phyloP scores from a whole-genome alignment of 2,888 invertebrate species.

The Magallana nippona region DNA sequence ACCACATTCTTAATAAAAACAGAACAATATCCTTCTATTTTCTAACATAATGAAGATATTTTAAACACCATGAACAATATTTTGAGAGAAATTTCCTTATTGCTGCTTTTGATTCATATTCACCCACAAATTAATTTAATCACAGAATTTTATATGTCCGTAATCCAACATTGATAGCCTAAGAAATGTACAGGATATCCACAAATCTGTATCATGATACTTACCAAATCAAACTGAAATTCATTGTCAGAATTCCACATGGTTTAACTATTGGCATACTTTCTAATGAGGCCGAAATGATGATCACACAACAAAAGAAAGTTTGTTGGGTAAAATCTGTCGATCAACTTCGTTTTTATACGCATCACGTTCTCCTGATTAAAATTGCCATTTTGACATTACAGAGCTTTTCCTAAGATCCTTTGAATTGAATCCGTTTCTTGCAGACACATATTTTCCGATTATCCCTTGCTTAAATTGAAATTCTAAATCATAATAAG shows the following conservation, averaged over 20 bases:
- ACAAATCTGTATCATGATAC: not conserved
- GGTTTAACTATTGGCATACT: conserved; percentile 19
- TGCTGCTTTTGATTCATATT: no score
- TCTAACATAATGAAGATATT: no score
- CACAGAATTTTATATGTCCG: no score
- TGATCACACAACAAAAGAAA: not conserved
- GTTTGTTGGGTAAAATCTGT: not conserved
- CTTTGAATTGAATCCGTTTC: not conserved
- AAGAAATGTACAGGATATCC: no score
- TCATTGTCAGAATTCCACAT: conserved; percentile 47
- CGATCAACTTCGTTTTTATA: not conserved
- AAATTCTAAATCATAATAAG: conserved; percentile 18
- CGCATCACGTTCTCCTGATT: not conserved
- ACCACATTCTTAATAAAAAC: no score
- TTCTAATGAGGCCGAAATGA: not conserved
- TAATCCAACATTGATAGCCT: no score
- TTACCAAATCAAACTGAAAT: conserved; percentile 50
- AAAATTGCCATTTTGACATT: conserved; percentile 11
- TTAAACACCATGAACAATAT: no score
- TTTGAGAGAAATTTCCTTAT: no score
- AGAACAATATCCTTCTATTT: no score
- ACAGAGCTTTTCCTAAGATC: conserved; percentile 23
- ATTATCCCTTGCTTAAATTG: conserved; percentile 25
- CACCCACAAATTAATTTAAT: no score
- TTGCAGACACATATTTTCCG: conserved; percentile 15